Conservation (phyloP, 2,113 vertebrate genomes). For the Sarotherodon lohbergeri region DNA sequence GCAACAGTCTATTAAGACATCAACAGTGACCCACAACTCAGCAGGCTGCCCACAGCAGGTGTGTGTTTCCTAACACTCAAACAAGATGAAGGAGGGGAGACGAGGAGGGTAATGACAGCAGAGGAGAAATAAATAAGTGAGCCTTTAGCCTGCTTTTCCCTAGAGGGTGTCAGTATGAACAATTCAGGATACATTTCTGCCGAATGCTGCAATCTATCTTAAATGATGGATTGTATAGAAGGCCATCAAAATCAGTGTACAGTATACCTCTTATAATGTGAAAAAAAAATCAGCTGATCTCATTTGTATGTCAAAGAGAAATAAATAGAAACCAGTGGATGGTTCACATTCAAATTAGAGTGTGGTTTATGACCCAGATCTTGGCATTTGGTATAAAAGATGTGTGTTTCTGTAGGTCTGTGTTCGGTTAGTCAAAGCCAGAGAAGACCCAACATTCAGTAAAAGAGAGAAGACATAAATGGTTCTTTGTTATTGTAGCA, state of each 20-base stretch:
- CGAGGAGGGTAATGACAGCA: neutral
- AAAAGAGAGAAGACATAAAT: neutral
- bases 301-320: neutral
- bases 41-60: conserved; percentile 32
- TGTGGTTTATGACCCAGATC: neutral
- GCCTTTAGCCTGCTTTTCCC: neutral
- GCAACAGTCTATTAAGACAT: conserved; percentile 32
- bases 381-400: neutral
- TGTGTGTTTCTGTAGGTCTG: neutral
- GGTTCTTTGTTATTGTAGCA: conserved; percentile 17
- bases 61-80: neutral
- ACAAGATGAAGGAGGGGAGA: neutral
- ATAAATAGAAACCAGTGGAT: neutral
- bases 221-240: neutral
- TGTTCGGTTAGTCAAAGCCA: neutral
- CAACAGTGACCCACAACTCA: neutral
- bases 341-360: neutral
- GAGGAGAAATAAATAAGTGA: neutral
- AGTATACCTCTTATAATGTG: neutral
- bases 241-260: neutral
- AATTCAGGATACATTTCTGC: neutral
- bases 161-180: neutral
- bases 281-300: neutral
- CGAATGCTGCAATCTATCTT: neutral
- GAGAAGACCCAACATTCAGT: neutral